A percentile compares a stretch with the other conserved stretches of the same genome.
These are phyloP conservation scores for Crypturellus undulatus DNA, from an alignment of 2,113 vertebrate species.

Conservation along the genomic window DNA sequence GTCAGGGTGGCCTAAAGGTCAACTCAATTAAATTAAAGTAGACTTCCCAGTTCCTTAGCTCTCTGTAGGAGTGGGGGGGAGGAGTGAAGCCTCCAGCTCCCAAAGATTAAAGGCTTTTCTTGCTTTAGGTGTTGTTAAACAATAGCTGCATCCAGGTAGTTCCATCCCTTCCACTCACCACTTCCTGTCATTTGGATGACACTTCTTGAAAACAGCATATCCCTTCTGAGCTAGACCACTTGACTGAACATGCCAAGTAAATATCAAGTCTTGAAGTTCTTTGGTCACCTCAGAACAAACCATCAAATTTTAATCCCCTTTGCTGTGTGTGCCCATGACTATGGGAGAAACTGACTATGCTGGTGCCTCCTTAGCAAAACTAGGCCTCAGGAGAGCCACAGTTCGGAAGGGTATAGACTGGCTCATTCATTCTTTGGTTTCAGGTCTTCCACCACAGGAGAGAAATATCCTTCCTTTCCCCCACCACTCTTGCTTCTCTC, in stretches of 20 bases:
- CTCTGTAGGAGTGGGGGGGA: background rate
- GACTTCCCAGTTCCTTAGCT: background rate
- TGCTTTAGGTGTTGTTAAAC: background rate
- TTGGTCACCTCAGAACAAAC: background rate
- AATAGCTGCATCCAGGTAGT: background rate
- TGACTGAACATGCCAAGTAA: accelerated
- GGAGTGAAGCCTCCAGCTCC: background rate
- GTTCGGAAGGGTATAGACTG: background rate
- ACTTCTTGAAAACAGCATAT: background rate
- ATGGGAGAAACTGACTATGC: background rate
- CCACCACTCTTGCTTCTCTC: background rate
- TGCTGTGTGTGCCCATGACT: too few species aligned
- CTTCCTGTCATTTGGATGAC: background rate
- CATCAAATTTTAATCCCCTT: background rate
- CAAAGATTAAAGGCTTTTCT: background rate
- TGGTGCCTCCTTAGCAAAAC: background rate
- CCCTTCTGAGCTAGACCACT: background rate
- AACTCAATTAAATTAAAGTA: background rate
- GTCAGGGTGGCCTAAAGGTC: background rate
- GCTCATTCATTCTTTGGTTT: background rate
- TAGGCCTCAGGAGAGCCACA: background rate
- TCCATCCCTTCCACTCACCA: background rate
- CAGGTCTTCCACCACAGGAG: background rate
- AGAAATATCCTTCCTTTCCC: background rate
- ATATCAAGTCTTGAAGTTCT: background rate